These are phyloP conservation scores for Enteromius treurensis DNA, from an alignment of 2,797 vertebrate genomes.

Conservation along the genomic window DNA sequence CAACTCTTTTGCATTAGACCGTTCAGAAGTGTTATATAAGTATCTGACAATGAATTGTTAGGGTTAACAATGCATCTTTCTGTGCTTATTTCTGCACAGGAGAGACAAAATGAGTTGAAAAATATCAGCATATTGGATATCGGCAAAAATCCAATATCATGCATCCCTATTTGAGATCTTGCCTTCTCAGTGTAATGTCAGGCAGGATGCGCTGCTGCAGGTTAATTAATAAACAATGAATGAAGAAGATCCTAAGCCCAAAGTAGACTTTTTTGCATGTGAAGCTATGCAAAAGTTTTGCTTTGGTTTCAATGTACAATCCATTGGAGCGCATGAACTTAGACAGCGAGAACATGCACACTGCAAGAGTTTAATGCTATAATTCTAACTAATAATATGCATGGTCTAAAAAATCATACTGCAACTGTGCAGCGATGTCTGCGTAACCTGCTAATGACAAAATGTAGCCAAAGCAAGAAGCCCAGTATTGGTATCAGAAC, in stretches of 20 bases:
- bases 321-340: not conserved
- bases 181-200: not conserved
- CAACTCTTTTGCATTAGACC: too few relatives aligned
- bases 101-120: too few relatives aligned
- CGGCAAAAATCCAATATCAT: too few relatives aligned
- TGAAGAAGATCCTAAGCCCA: not conserved
- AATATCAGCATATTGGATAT: too few relatives aligned
- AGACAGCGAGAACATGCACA: not conserved
- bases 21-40: too few relatives aligned
- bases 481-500: not conserved
- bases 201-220: not conserved
- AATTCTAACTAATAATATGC: not conserved
- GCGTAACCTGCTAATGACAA: not conserved
- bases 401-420: not conserved
- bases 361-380: not conserved
- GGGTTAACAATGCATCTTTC: too few relatives aligned
- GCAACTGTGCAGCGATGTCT: not conserved
- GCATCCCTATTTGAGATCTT: not conserved
- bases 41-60: too few relatives aligned
- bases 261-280: not conserved
- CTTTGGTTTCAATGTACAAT: not conserved
- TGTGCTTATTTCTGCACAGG: too few relatives aligned
- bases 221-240: not conserved
- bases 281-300: not conserved
- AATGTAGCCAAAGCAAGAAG: not conserved